phyloP scores from a whole-genome alignment of 2,113 vertebrate species.

The Thalassarche chlororhynchos region DNA sequence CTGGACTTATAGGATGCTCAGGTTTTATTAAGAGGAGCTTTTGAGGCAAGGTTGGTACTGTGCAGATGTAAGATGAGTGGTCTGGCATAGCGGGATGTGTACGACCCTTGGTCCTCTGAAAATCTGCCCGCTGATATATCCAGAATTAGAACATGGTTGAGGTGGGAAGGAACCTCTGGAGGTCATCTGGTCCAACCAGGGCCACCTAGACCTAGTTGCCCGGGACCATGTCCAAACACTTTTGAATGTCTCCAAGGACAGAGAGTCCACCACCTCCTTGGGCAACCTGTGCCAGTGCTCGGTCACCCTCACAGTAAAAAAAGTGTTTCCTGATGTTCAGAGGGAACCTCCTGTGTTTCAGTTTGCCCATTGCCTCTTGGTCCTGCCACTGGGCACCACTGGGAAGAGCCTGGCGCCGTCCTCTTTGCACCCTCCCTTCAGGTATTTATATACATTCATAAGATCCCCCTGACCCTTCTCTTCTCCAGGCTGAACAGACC shows the following conservation, averaged over 20 bases:
- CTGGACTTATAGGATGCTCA: not conserved
- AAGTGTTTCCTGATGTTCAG: not conserved
- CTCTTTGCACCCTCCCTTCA: not conserved
- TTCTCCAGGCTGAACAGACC: not conserved
- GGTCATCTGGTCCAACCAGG: not conserved
- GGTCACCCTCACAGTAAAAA: not conserved
- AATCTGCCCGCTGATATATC: not conserved
- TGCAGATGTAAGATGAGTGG: not conserved
- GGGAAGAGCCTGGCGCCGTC: not conserved
- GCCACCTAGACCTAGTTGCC: not conserved
- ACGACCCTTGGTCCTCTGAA: not conserved
- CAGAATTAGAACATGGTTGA: not conserved
- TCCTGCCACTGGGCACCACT: not conserved
- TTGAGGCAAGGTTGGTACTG: too few species aligned
- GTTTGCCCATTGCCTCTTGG: not conserved
- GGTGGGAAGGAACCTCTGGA: too few species aligned
- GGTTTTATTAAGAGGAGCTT: not conserved
- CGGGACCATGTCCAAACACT: not conserved
- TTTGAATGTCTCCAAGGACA: not conserved
- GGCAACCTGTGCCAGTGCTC: not conserved
- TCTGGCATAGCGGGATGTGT: too few species aligned
- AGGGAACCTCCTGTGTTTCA: not conserved
- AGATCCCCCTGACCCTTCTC: not conserved
- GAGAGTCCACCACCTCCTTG: not conserved
- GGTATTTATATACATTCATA: not conserved